These are phyloP conservation scores for Xiphophorus couchianus DNA, from an alignment of 2,113 vertebrate species.

Conservation along the genomic window DNA sequence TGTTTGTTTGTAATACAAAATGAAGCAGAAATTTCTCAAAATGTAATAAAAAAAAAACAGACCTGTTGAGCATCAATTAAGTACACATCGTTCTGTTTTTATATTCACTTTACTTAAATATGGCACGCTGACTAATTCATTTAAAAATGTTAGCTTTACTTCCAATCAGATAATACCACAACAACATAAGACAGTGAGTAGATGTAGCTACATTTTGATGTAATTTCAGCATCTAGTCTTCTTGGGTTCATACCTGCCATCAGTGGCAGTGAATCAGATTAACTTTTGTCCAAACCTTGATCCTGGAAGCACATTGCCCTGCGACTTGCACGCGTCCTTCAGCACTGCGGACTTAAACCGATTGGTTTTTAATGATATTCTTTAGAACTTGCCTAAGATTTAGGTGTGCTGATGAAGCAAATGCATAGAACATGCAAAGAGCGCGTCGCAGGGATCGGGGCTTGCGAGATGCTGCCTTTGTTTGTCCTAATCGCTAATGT, in stretches of 20 bases:
- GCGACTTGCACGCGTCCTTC: not conserved
- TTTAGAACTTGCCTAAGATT: not conserved
- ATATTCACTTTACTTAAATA: no score
- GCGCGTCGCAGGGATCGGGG: not conserved
- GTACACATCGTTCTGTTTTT: not conserved
- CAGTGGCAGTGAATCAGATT: no score
- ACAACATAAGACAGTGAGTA: no score
- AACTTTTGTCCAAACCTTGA: not conserved
- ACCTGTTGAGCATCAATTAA: no score
- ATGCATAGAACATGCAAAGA: not conserved
- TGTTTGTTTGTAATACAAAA: no score
- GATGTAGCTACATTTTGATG: no score
- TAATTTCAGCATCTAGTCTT: no score
- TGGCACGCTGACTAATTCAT: no score
- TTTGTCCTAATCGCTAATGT: not conserved
- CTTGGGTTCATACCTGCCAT: no score
- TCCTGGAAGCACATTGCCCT: not conserved
- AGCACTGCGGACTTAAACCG: not conserved
- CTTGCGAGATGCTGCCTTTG: not conserved
- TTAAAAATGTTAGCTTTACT: not conserved
- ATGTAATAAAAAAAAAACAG: no score
- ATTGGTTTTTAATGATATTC: not conserved
- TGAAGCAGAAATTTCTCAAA: no score
- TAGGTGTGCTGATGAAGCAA: not conserved
- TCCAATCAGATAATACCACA: no score